phyloP scores from a whole-genome alignment of 2,797 vertebrate species.

The Brachyalestes nurse region DNA sequence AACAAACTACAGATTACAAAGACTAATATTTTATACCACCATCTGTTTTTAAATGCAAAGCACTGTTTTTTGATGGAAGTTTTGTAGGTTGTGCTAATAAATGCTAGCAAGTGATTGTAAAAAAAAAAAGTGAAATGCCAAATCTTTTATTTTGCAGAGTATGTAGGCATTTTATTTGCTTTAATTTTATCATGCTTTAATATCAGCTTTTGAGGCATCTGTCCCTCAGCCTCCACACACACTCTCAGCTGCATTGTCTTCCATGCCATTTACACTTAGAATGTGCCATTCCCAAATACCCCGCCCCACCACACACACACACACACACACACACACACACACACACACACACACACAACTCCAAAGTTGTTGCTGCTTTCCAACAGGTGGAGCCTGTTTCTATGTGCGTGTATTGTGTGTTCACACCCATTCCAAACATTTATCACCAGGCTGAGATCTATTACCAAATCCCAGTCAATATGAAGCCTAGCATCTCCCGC shows the following conservation, averaged over 20 bases:
- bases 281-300: background rate
- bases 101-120: no score
- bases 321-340: no score
- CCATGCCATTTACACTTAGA: background rate
- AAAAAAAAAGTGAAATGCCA: no score
- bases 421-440: slow-evolving; percentile 58
- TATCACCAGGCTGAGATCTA: slow-evolving; percentile 54
- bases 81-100: no score
- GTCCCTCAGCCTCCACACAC: background rate
- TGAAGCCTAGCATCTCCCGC: slow-evolving; percentile 25
- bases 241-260: background rate
- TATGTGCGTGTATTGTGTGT: slow-evolving; percentile 19
- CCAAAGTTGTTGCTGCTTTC: background rate
- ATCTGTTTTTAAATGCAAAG: no score
- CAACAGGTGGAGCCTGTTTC: slow-evolving; percentile 50
- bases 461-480: slow-evolving; percentile 52
- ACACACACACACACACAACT: background rate
- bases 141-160: no score
- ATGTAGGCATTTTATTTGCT: no score
- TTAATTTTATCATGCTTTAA: no score
- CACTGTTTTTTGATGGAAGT: no score
- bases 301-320: background rate
- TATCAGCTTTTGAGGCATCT: background rate
- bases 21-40: no score
- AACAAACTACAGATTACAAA: no score